Evolutionary conservation across 2,797 vertebrate species (phyloP).

Genomic region (Anguilla pacifica): DNA sequence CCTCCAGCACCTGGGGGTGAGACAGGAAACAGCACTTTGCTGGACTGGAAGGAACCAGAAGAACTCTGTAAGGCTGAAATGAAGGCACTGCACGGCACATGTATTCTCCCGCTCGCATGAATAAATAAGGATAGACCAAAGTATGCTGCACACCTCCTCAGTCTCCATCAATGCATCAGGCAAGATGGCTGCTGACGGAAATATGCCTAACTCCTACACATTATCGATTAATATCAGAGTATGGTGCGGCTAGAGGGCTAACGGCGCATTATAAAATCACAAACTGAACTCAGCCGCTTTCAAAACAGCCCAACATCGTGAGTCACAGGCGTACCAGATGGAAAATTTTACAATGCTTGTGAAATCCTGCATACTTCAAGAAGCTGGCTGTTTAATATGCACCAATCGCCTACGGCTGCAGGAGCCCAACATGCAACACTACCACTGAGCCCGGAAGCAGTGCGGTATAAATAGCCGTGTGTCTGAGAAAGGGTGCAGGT

Average conservation of each 20-base stretch:
- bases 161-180: background rate
- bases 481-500: conserved; percentile 27
- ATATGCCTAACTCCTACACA: conserved; percentile 7
- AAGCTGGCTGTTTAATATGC: conserved; percentile 23
- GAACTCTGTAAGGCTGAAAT: background rate
- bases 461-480: background rate
- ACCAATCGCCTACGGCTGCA: background rate
- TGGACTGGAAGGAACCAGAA: background rate
- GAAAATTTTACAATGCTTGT: conserved; percentile 18
- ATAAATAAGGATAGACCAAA: background rate
- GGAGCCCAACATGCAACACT: conserved; percentile 6
- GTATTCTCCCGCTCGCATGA: background rate
- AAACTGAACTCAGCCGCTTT: conserved; percentile 19
- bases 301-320: background rate
- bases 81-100: background rate
- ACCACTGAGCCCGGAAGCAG: background rate
- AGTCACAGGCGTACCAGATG: conserved; percentile 32
- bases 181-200: background rate
- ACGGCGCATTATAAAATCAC: background rate
- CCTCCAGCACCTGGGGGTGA: conserved; percentile 81
- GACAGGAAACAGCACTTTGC: background rate
- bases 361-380: conserved; percentile 32
- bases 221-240: conserved; percentile 19
- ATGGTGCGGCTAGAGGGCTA: background rate
- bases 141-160: background rate